A percentile compares a stretch with the other conserved stretches of the same genome.
phyloP scores from a whole-genome alignment of 2,113 vertebrate genomes.

The Astatotilapia flaviijosephi region DNA sequence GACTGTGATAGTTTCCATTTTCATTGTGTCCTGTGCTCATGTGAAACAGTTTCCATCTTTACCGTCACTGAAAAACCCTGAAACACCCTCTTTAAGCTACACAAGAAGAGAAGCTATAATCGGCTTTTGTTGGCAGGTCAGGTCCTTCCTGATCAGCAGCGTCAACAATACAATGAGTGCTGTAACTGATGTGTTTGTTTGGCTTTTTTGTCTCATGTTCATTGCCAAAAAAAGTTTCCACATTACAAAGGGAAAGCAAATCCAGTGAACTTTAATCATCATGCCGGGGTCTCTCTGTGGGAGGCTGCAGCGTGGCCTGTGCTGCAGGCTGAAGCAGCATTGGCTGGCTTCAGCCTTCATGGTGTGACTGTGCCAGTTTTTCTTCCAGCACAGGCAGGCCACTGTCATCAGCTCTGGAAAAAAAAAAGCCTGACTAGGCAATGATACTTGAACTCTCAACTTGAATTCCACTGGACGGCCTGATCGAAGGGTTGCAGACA shows the following conservation, averaged over 20 bases:
- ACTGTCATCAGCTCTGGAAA: background rate
- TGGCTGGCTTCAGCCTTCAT: background rate
- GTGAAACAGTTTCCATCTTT: background rate
- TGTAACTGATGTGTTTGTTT: background rate
- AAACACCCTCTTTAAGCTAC: background rate
- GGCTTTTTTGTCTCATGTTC: background rate
- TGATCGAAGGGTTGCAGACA: background rate
- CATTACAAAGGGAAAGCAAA: background rate
- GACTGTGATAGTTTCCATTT: background rate
- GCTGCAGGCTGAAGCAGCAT: background rate
- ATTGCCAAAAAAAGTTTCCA: background rate
- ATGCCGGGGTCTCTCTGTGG: background rate
- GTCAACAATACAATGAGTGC: background rate
- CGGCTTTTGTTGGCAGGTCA: background rate
- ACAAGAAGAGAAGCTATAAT: background rate
- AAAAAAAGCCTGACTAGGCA: background rate
- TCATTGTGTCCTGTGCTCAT: background rate
- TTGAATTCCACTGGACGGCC: background rate
- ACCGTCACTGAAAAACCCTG: accelerated
- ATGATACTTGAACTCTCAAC: background rate
- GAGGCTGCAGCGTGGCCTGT: background rate
- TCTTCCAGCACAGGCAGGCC: background rate
- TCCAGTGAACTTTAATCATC: background rate
- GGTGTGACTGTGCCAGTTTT: background rate
- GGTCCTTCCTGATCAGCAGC: background rate